Evolutionary conservation across 2,113 vertebrate genomes (phyloP).

Genomic region (Ammodytes marinus): DNA sequence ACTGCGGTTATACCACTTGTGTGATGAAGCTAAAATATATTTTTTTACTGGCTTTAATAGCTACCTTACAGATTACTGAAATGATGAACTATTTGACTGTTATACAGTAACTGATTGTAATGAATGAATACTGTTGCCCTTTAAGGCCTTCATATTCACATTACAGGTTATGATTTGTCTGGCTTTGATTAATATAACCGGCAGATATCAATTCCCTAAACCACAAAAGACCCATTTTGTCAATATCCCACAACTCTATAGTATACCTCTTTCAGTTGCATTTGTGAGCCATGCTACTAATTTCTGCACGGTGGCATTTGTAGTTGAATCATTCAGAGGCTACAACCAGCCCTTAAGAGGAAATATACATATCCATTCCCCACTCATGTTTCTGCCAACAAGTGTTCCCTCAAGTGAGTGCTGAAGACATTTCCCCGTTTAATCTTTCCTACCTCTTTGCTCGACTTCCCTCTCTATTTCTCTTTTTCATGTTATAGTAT

Average conservation of each 20-base stretch:
- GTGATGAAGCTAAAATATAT: background rate
- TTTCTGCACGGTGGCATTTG: slow-evolving; percentile 16
- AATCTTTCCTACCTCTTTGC: background rate
- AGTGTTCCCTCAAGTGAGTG: slow-evolving; percentile 18
- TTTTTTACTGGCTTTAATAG: background rate
- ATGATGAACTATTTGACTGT: background rate
- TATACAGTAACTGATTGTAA: background rate
- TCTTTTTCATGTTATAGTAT: background rate
- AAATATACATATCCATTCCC: slow-evolving; percentile 17
- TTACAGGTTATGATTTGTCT: background rate
- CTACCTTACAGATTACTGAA: background rate
- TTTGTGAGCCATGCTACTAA: background rate
- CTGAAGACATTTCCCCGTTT: slow-evolving; percentile 15
- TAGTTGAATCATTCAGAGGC: slow-evolving; percentile 12
- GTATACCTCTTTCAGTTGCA: slow-evolving; percentile 2
- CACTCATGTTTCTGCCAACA: slow-evolving; percentile 2
- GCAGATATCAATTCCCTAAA: background rate
- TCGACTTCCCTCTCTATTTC: background rate
- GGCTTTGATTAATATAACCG: background rate
- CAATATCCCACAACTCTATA: background rate
- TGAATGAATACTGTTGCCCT: background rate
- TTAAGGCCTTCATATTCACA: background rate
- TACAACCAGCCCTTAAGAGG: slow-evolving; percentile 3
- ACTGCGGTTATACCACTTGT: background rate
- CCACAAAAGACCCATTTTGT: background rate